A percentile compares a stretch with the other conserved stretches of the same genome.
Evolutionary conservation across 2,888 invertebrate genomes (phyloP).

Genomic region (Neuroscelio doddi): DNA sequence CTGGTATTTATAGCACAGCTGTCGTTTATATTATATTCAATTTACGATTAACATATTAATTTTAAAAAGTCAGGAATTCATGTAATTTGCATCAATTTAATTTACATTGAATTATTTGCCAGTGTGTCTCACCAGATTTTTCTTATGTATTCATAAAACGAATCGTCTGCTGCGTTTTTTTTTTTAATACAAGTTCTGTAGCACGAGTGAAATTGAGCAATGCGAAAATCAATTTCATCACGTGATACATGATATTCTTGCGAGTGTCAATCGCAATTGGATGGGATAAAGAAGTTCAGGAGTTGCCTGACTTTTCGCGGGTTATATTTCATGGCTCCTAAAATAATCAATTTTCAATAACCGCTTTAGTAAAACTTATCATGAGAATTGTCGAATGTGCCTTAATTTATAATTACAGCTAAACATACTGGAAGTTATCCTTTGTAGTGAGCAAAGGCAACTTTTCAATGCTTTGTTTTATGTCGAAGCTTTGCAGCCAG

Average conservation of each 20-base stretch:
- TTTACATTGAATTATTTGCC: too few relatives aligned
- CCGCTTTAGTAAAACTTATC: neutral
- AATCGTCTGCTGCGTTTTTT: neutral
- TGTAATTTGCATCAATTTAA: too few relatives aligned
- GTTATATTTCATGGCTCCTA: conserved; percentile 5
- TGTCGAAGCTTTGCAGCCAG: conserved; percentile 82
- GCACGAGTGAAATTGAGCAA: neutral
- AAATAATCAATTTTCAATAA: conserved; percentile 22
- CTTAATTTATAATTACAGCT: conserved; percentile 54
- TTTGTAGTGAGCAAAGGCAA: conserved; percentile 78
- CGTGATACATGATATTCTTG: neutral
- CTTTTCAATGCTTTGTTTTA: conserved; percentile 78
- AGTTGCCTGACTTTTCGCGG: conserved; percentile 1
- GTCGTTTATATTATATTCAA: too few relatives aligned
- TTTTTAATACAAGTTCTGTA: neutral
- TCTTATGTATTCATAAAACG: too few relatives aligned
- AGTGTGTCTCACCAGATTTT: too few relatives aligned
- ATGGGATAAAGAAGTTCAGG: neutral
- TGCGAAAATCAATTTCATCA: neutral
- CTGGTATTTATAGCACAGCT: too few relatives aligned
- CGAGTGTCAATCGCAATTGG: conserved; percentile 1
- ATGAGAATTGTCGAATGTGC: neutral
- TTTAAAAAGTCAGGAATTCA: too few relatives aligned
- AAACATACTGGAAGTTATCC: conserved; percentile 82
- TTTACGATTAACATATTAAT: too few relatives aligned